Base-by-base conservation (phyloP, 2,113 vertebrate genomes). In the Riparia riparia region DNA sequence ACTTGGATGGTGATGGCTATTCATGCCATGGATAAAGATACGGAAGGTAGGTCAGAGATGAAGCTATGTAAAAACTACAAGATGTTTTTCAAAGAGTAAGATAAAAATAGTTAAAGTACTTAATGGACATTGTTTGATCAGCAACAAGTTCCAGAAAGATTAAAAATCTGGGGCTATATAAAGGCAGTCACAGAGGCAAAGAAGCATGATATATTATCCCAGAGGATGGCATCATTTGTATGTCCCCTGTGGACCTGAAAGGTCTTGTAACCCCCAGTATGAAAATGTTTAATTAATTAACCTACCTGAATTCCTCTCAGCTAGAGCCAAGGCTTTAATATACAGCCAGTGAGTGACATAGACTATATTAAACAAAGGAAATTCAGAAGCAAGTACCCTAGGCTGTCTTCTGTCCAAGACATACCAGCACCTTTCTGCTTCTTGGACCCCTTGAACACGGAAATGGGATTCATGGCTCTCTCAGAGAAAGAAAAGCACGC, bases 261-360 rank as follows among this genome's bases (percentile, higher is more conserved):
- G 82, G 53, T 84, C 87, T 85, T 88, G 61, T 60, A 87, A 93
- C 37, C n/a, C 54, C 4, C 56, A 74, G 64, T 74, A 83, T 20
- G 51, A 73, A 90, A 92, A 95, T 72, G 80, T 73, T 93, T 80
- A 77, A 86, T 83, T 96, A 94, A 95, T 96, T 90, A 80, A 94
- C 89, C 58, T 86, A 64, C 76, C 49, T 89, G 66, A 17, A 82
- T 88, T 66, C 29, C 34, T 92, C 80, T 83, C 91, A 89, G 63
- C 49, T 70, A 64, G 45, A 89, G 63, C n/a, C 63, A 68, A 69
- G 54, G 39, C 37, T 70, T 81, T 88, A 87, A 71, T 63, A 89
- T 50, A 85, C 29, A 71, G 20, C 15, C 54, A 39, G 47, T 61
- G 78, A 85, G 39, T 74, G 78, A 50, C 65, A 84, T 9, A 76